phyloP scores from a whole-genome alignment of 2,888 invertebrate species.

The Phortica okadai region DNA sequence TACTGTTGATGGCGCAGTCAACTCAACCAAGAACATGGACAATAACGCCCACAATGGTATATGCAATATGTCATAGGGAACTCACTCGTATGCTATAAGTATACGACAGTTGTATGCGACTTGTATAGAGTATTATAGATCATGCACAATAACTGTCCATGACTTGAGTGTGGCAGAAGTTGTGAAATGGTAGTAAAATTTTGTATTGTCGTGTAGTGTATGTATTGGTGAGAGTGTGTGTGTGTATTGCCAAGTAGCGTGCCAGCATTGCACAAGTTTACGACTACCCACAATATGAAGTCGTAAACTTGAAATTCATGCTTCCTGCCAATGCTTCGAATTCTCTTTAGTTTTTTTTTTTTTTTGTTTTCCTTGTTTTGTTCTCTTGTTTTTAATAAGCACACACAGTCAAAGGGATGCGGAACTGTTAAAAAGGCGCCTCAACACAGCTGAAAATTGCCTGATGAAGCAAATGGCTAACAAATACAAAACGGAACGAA shows the following conservation, averaged over 20 bases:
- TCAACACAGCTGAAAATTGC: conserved; percentile 9
- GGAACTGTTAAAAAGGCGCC: conserved; percentile 21
- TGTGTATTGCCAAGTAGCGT: conserved; percentile 28
- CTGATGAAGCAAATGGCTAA: conserved; percentile 7
- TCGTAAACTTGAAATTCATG: conserved; percentile 68
- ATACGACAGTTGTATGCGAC: background rate
- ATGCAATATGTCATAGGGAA: background rate
- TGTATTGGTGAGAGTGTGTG: conserved; percentile 39
- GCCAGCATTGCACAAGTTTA: conserved; percentile 60
- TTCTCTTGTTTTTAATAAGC: conserved; percentile 58
- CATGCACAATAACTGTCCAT: conserved; percentile 18
- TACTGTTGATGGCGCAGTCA: no score
- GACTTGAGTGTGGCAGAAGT: conserved; percentile 28
- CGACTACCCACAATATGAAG: conserved; percentile 70
- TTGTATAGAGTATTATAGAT: background rate
- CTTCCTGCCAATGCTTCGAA: conserved; percentile 53
- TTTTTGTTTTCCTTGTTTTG: background rate
- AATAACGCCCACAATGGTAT: background rate
- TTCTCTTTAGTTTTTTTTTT: conserved; percentile 33
- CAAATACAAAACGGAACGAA: background rate
- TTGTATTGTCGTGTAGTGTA: conserved; percentile 36
- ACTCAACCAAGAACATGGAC: no score
- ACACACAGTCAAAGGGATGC: conserved; percentile 20
- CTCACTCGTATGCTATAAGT: background rate
- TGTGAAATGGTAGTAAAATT: conserved; percentile 39